These are phyloP conservation scores for Odontothrips loti DNA, from an alignment of 2,888 invertebrate species.

Conservation along the genomic window DNA sequence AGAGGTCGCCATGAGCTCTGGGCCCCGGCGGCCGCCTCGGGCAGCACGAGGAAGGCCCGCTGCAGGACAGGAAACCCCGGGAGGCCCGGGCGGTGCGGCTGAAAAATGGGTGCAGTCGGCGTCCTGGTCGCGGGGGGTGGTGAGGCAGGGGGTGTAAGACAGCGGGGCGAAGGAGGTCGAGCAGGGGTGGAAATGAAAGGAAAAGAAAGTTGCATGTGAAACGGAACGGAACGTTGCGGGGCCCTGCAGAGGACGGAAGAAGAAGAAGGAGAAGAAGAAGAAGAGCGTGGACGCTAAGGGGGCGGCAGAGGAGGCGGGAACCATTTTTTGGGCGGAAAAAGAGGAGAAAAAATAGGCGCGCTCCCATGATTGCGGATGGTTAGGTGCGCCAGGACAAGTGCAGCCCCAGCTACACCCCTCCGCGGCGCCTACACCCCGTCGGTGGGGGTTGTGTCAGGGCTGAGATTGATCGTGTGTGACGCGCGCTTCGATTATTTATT, in stretches of 20 bases:
- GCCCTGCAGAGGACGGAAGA: not conserved
- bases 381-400: too few species aligned
- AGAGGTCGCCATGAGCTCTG: too few species aligned
- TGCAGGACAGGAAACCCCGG: not conserved
- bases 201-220: conserved; percentile 26
- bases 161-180: not conserved
- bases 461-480: conserved; percentile 6
- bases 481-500: conserved; percentile 12
- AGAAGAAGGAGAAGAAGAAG: not conserved
- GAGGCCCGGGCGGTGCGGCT: not conserved
- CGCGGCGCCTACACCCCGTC: too few species aligned
- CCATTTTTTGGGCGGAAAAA: not conserved
- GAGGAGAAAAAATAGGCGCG: not conserved
- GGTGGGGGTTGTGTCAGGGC: not conserved
- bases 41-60: not conserved
- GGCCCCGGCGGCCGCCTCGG: too few species aligned
- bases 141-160: not conserved
- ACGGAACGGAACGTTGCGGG: not conserved
- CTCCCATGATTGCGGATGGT: not conserved
- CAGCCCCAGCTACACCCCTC: too few species aligned
- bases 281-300: not conserved
- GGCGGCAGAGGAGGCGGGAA: not conserved
- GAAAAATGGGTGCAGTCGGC: conserved; percentile 22
- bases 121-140: not conserved
- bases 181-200: conserved; percentile 11